Conservation (phyloP, 2,797 vertebrate genomes). For the Rousettus madagascariensis region DNA sequence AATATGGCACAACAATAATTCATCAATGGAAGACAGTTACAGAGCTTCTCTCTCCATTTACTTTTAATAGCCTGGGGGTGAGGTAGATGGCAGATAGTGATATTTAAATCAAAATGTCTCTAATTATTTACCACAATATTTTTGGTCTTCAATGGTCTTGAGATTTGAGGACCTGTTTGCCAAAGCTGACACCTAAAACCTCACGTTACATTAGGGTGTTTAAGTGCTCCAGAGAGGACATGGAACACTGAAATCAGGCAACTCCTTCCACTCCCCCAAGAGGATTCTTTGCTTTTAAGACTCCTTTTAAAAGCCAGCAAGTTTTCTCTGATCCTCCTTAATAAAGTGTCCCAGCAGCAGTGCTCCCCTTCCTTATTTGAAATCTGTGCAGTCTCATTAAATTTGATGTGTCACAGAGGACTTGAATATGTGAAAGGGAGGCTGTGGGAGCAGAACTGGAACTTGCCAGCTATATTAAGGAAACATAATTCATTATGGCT, state of each 20-base stretch:
- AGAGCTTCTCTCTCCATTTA: neutral
- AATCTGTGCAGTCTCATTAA: slow-evolving; percentile 87
- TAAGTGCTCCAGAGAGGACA: slow-evolving; percentile 30
- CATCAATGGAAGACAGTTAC: slow-evolving; percentile 16
- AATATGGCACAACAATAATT: slow-evolving; percentile 33
- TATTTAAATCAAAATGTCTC: slow-evolving; percentile 23
- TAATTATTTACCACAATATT: slow-evolving; percentile 6
- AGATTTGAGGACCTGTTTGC: slow-evolving; percentile 5
- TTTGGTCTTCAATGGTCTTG: neutral
- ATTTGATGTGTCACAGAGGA: slow-evolving; percentile 86
- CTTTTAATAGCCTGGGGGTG: neutral
- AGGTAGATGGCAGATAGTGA: neutral
- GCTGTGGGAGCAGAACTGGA: slow-evolving; percentile 82
- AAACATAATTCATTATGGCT: slow-evolving; percentile 84
- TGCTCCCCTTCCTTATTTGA: slow-evolving; percentile 81
- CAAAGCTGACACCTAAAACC: neutral
- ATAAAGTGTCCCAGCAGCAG: slow-evolving; percentile 80
- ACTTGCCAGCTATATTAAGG: slow-evolving; percentile 82
- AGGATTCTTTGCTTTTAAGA: slow-evolving; percentile 82
- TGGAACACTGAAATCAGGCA: slow-evolving; percentile 61
- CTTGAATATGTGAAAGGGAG: slow-evolving; percentile 83
- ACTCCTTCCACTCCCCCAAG: slow-evolving; percentile 51
- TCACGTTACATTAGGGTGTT: slow-evolving; percentile 37
- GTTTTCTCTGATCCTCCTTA: slow-evolving; percentile 84
- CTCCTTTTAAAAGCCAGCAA: slow-evolving; percentile 78